phyloP scores from a whole-genome alignment of 2,113 vertebrate species.

The Sturnus vulgaris region DNA sequence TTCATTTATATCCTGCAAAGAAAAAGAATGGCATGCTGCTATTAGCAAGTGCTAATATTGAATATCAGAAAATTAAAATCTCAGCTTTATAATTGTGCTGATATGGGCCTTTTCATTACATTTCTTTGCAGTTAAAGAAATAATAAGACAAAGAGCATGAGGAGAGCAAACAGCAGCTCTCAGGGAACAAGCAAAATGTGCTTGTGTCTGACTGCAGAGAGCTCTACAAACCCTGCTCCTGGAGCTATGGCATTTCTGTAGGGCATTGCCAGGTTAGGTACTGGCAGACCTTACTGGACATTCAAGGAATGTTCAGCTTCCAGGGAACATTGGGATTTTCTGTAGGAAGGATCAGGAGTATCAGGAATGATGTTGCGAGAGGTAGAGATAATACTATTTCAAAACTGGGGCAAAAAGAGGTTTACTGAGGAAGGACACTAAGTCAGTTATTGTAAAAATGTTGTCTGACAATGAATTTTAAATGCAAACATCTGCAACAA shows the following conservation, averaged over 20 bases:
- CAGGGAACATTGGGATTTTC: not conserved
- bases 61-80: slow-evolving; percentile 59
- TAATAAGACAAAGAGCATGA: not conserved
- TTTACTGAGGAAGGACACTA: not conserved
- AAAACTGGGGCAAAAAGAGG: not conserved
- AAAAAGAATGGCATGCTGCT: slow-evolving; percentile 6
- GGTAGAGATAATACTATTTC: not conserved
- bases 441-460: not conserved
- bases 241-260: not conserved
- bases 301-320: not conserved
- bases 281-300: not conserved
- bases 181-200: not conserved
- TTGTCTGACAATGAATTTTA: not conserved
- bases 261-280: not conserved
- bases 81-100: not conserved
- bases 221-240: not conserved
- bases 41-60: slow-evolving; percentile 26
- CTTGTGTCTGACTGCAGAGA: not conserved
- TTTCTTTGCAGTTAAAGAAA: not conserved
- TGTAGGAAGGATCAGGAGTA: not conserved
- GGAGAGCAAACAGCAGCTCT: not conserved
- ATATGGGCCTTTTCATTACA: not conserved
- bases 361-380: not conserved
- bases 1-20: slow-evolving; percentile 17
- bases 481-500: not conserved